Evolutionary conservation across 2,113 vertebrate species (phyloP).

Genomic region (Maylandia zebra): DNA sequence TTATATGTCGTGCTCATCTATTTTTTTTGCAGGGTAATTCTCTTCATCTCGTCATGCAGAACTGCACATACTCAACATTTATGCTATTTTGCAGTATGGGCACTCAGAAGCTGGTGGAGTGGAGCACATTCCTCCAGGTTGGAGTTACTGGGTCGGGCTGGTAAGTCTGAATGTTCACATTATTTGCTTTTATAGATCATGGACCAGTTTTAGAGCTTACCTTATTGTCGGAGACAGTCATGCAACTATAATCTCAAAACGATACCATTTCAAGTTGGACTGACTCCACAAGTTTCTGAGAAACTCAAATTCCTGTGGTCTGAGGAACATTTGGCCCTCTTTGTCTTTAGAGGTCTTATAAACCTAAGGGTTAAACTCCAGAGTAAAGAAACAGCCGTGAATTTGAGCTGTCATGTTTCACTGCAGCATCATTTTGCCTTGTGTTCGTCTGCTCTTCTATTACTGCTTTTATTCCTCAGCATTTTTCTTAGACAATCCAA

Average conservation of each 20-base stretch:
- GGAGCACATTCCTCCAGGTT: conserved; percentile 85
- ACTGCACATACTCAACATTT: not conserved
- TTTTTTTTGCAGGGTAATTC: fast-evolving
- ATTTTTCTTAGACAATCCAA: not conserved
- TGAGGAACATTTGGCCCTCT: not conserved
- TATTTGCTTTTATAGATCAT: not conserved
- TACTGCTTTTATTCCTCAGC: not conserved
- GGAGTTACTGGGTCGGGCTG: conserved; percentile 93
- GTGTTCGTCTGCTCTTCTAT: not conserved
- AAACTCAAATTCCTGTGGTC: not conserved
- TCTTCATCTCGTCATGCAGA: not conserved
- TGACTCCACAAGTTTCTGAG: not conserved
- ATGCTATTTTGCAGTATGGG: conserved; percentile 78
- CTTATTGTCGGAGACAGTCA: not conserved
- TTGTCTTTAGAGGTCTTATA: not conserved
- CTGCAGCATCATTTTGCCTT: not conserved
- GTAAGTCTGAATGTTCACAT: conserved; percentile 63
- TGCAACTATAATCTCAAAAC: not conserved
- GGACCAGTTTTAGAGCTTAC: not conserved
- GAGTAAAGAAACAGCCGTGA: not conserved
- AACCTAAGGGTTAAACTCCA: not conserved
- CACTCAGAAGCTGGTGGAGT: conserved; percentile 83
- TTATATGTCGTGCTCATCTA: not conserved
- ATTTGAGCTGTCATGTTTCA: not conserved
- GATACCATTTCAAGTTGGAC: not conserved